phyloP scores from a whole-genome alignment of 2,797 vertebrate genomes.

The Phataginus tetradactyla region DNA sequence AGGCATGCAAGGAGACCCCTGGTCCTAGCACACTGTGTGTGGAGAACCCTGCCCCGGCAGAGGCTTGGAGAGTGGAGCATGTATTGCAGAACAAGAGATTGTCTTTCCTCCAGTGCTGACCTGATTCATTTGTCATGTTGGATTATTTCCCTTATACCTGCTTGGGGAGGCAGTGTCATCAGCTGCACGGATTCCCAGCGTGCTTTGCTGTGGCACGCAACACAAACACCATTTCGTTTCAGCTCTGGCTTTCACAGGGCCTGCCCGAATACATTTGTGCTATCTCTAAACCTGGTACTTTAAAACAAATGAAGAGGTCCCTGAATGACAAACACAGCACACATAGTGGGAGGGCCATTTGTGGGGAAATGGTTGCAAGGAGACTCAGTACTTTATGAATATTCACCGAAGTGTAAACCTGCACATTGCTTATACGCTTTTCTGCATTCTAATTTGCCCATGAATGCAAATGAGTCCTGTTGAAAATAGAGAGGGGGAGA shows the following conservation, averaged over 20 bases:
- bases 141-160: constrained; percentile 70
- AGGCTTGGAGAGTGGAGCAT: neutral
- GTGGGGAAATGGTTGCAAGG: constrained; percentile 79
- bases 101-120: constrained; percentile 4
- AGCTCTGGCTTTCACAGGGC: constrained; percentile 25
- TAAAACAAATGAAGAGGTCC: constrained; percentile 71
- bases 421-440: constrained; percentile 82
- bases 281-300: constrained; percentile 71
- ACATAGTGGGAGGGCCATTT: constrained; percentile 71
- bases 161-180: constrained; percentile 2
- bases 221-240: constrained; percentile 73
- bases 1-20: neutral
- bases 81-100: neutral
- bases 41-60: neutral
- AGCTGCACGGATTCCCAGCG: constrained; percentile 47
- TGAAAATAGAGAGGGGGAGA: constrained; percentile 78
- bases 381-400: constrained; percentile 83
- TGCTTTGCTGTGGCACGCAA: constrained; percentile 47
- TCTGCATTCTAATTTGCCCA: constrained; percentile 83
- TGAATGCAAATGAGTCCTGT: constrained; percentile 86
- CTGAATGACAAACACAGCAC: constrained; percentile 71
- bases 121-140: constrained; percentile 56
- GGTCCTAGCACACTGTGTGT: neutral
- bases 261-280: constrained; percentile 56
- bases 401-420: constrained; percentile 84